A percentile compares a stretch with the other conserved stretches of the same genome.
Conservation (phyloP, 2,888 invertebrate species). For the Eremobia ochroleuca region DNA sequence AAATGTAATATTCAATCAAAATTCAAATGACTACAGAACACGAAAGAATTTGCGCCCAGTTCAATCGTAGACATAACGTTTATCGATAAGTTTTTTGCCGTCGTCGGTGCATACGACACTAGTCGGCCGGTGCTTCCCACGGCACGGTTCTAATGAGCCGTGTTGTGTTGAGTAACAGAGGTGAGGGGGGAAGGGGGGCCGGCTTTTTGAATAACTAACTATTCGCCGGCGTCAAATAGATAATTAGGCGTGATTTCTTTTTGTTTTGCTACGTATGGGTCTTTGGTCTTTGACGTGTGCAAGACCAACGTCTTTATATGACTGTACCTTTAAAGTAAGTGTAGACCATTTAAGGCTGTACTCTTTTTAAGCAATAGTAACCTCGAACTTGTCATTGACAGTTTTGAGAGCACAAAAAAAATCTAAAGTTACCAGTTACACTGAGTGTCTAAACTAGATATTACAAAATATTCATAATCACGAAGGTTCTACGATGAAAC, state of each 20-base stretch:
- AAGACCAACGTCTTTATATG: constrained; percentile 8
- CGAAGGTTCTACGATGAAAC: not conserved
- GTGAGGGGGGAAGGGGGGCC: constrained; percentile 70
- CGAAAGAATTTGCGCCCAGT: not conserved
- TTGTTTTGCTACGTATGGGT: constrained; percentile 58
- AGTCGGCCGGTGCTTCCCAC: constrained; percentile 83
- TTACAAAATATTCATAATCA: not conserved
- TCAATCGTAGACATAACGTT: not conserved
- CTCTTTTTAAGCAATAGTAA: not conserved
- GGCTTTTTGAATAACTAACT: constrained; percentile 80
- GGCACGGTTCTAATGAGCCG: constrained; percentile 89
- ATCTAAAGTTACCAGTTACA: not conserved
- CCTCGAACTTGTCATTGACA: not conserved
- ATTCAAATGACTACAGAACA: too few relatives aligned
- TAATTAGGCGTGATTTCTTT: constrained; percentile 76
- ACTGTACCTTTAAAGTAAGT: not conserved
- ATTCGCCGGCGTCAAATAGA: constrained; percentile 76
- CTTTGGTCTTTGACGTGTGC: constrained; percentile 12
- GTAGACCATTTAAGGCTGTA: not conserved
- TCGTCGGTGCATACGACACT: constrained; percentile 71
- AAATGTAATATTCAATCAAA: too few relatives aligned
- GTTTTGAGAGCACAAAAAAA: not conserved
- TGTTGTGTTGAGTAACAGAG: constrained; percentile 87
- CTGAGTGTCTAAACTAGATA: not conserved
- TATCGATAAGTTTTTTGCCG: constrained; percentile 54